A percentile compares a stretch with the other conserved stretches of the same genome.
Evolutionary conservation across 2,113 vertebrate species (phyloP).

Genomic region (Saguinus imperator): DNA sequence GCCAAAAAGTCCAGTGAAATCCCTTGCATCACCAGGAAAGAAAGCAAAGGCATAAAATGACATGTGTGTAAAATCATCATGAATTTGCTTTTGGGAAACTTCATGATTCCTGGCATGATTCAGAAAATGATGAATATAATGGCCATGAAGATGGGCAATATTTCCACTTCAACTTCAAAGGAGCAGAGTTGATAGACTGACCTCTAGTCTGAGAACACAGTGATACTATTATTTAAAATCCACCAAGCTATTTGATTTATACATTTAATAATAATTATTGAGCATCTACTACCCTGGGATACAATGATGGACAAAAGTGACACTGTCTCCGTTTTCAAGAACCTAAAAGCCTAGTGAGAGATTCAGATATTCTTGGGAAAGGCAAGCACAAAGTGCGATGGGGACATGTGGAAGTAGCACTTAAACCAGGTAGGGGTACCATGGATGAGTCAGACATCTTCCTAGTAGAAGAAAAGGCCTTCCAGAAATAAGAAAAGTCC

Average conservation of each 20-base stretch:
- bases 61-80: not conserved
- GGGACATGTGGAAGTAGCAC: not conserved
- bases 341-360: not conserved
- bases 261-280: slow-evolving; percentile 19
- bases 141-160: not conserved
- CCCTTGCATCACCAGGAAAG: not conserved
- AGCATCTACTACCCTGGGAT: not conserved
- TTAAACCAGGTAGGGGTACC: not conserved
- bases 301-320: not conserved
- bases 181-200: not conserved
- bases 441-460: not conserved
- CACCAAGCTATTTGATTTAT: not conserved
- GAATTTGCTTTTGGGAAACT: not conserved
- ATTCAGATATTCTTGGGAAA: not conserved
- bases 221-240: not conserved
- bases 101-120: not conserved
- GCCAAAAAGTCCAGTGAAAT: not conserved
- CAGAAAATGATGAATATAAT: slow-evolving; percentile 3
- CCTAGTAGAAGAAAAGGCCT: not conserved
- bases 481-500: not conserved
- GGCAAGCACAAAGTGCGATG: not conserved
- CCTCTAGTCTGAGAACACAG: not conserved
- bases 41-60: not conserved
- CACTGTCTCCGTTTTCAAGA: not conserved
- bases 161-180: not conserved